phyloP scores from a whole-genome alignment of 2,797 vertebrate species.

The Sebastes steindachneri region DNA sequence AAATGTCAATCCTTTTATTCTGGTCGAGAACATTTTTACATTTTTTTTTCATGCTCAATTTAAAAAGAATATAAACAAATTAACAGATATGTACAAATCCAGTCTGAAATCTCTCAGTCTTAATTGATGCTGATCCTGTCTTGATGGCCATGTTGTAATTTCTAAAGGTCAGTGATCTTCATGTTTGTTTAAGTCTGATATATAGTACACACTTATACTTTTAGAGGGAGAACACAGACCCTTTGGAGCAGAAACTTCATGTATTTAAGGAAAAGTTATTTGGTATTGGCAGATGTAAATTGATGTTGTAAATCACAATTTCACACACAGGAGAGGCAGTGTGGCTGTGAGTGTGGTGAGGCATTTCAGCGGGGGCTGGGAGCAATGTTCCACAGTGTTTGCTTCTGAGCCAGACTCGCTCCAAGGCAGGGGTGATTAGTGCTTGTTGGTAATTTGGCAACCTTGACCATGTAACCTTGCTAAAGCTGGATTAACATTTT shows the following conservation, averaged over 20 bases:
- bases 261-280: constrained; percentile 76
- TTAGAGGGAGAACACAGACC: constrained; percentile 20
- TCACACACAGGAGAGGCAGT: constrained; percentile 60
- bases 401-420: constrained; percentile 78
- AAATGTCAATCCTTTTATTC: constrained; percentile 59
- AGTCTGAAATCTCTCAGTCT: constrained; percentile 44
- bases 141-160: constrained; percentile 54
- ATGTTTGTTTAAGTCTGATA: constrained; percentile 59
- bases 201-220: constrained; percentile 9
- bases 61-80: constrained; percentile 43
- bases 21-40: constrained; percentile 25
- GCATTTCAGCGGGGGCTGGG: constrained; percentile 60
- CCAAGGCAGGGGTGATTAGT: constrained; percentile 80
- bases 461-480: constrained; percentile 84
- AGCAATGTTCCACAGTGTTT: constrained; percentile 68
- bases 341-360: constrained; percentile 51
- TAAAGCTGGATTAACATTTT: constrained; percentile 83
- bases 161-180: constrained; percentile 74
- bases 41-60: constrained; percentile 56
- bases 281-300: constrained; percentile 80
- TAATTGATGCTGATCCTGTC: constrained; percentile 52
- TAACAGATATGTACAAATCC: constrained; percentile 14
- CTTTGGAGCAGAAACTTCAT: constrained; percentile 55
- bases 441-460: constrained; percentile 83
- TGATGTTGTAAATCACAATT: constrained; percentile 80